These are phyloP conservation scores for Suricata suricatta DNA, from an alignment of 2,113 vertebrate species.

Conservation along the genomic window DNA sequence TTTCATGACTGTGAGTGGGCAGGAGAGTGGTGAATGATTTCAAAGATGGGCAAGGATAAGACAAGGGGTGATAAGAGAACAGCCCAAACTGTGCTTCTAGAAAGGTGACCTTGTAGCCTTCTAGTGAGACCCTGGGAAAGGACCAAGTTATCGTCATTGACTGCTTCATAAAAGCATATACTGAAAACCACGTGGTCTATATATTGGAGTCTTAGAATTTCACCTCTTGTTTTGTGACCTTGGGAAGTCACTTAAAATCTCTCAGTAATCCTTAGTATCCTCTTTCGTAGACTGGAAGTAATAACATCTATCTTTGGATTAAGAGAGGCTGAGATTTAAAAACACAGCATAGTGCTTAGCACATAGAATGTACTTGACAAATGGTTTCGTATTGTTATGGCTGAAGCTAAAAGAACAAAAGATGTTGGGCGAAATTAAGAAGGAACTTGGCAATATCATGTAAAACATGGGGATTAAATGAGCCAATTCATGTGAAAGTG, in stretches of 20 bases:
- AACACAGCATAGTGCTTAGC: neutral
- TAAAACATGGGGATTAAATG: slow-evolving; percentile 64
- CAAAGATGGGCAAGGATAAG: neutral
- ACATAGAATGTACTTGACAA: neutral
- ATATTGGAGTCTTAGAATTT: neutral
- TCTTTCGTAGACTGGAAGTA: neutral
- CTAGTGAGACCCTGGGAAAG: neutral
- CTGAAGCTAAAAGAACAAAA: slow-evolving; percentile 39
- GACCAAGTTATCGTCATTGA: neutral
- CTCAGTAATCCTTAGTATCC: neutral
- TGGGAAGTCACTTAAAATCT: neutral
- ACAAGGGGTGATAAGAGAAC: neutral
- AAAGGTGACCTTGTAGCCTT: neutral
- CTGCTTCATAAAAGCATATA: neutral
- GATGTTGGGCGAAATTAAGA: slow-evolving; percentile 40
- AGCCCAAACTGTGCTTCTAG: neutral
- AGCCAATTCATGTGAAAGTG: slow-evolving; percentile 38
- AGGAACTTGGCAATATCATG: slow-evolving; percentile 29
- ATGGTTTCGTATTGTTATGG: neutral
- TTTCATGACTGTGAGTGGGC: neutral
- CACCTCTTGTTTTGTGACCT: neutral
- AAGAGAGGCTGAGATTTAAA: neutral
- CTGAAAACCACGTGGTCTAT: neutral
- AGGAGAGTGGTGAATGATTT: neutral
- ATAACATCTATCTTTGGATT: neutral